Evolutionary conservation across 2,888 invertebrate species (phyloP), one percentile per base, ranked within the genome.

Genomic region (Hipparchia semele): DNA sequence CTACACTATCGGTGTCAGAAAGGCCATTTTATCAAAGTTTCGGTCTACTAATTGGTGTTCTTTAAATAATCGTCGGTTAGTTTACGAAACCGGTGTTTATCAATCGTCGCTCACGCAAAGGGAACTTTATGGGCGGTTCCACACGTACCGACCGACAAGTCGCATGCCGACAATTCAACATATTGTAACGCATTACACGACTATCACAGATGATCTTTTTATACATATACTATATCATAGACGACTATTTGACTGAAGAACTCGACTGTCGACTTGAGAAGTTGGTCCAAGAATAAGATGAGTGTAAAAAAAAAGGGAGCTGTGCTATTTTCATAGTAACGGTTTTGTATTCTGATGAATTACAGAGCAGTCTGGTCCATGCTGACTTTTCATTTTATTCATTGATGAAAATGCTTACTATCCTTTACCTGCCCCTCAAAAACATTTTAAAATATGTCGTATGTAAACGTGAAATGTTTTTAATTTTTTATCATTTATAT

Each of bases 81-180:
- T 67, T 74, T 74, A 72, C 45, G 53, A 71, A 76, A 58, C 51
- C 54, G 65, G 68, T 70, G 54, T 72, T 68, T 72, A 70, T 72
- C 72, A 70, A 61, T 72, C 66, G 70, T 68, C 70, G 45, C 64
- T 49, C 49, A 70, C 62, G 70, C 67, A 60, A 73, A 74, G 72
- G 68, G 72, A 70, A 67, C 46, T 9, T 49, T 64, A 69, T 66
- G 46, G 54, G 56, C 60, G 39, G 70, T 12, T 51, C 68, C 67
- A 74, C 45, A 54, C 62, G 54, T 62, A 56, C 12, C 49, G 6
- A 46, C 13, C 56, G 58, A 58, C 58, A 58, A 58, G 23, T 23
- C 54, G n/a, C 54, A n/a, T 54, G 12, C n/a, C 54, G 54, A 54
- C 53, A 12, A n/a, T 6, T 13, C 13, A n/a, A 13, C 56, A 13